Base-by-base conservation (phyloP, 2,113 vertebrate species). In the Neodontobutis hainanensis region DNA sequence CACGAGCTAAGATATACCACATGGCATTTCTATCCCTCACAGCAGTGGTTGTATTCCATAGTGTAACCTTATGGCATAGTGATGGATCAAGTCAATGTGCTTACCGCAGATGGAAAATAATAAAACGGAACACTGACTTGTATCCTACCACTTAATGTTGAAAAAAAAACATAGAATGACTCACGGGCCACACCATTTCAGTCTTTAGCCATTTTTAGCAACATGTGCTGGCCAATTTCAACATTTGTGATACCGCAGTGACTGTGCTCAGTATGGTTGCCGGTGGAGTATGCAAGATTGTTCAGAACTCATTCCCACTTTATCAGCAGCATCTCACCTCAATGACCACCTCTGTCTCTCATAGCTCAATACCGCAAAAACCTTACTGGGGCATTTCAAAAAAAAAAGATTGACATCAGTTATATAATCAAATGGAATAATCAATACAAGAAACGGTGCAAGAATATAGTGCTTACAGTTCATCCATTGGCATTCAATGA, bases 21-120 rank as follows among this genome's bases (percentile, higher is more conserved):
- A 86, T 85, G 86, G 77, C 70, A 68, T 70, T 55, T 82, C 55
- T 69, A 75, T 84, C 84, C 82, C 62, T 85, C 88, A 74, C 87
- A 85, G 80, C 78, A 67, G 77, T 73, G 70, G 49, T 58, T 56
- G 52, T 73, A 80, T 70, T 81, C 73, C 65, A 69, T 85, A 84
- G 76, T 61, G 77, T 75, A 78, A 75, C 82, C 87, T 75, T 86
- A 84, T 89, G 83, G 71, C 68, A 62, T 61, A 16, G 42, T 58
- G 69, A 74, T 75, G 56, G 40, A 75, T 70, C 43, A 36, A 15
- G 69, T 34, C 42, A 48, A 46, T 19, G 53, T 61, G 73, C 42
- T 56, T n/a, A 59, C 7, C 61, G 51, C 50, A 46, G 65, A 63
- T 76, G 82, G 69, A 52, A 62, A 48, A n/a, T 15, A 70, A 15